These are phyloP conservation scores for Galemys pyrenaicus DNA, from an alignment of 2,113 vertebrate species.

Conservation along the genomic window DNA sequence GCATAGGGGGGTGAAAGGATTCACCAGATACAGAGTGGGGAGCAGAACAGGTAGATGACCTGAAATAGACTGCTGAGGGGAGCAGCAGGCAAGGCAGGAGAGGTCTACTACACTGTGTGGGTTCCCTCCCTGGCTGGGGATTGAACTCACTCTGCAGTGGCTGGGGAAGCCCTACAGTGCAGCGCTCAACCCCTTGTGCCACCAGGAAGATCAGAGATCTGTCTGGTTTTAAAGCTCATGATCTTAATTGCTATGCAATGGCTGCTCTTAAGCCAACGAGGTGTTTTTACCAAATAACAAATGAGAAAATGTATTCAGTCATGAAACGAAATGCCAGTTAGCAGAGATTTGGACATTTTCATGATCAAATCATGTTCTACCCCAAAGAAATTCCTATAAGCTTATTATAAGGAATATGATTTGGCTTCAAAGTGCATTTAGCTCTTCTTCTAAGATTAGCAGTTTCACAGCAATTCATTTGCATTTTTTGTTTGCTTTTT, in stretches of 20 bases:
- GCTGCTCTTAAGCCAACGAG: background rate
- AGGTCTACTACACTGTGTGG: too few relatives aligned
- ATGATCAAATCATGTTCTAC: conserved; percentile 2
- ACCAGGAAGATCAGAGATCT: too few relatives aligned
- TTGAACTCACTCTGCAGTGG: too few relatives aligned
- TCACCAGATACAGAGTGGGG: too few relatives aligned
- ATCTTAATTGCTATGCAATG: background rate
- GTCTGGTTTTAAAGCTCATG: background rate
- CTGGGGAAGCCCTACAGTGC: too few relatives aligned
- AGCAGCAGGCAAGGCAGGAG: too few relatives aligned
- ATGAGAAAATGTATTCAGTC: background rate
- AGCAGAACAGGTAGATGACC: too few relatives aligned
- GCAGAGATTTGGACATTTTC: background rate
- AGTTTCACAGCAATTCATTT: background rate
- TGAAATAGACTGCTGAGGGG: too few relatives aligned
- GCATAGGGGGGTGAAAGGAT: too few relatives aligned
- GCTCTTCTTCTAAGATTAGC: background rate
- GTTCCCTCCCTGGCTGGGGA: too few relatives aligned
- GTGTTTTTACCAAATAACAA: background rate
- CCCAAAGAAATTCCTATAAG: background rate
- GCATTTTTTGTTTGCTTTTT: background rate
- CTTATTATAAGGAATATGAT: background rate
- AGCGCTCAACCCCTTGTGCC: too few relatives aligned
- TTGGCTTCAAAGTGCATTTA: background rate
- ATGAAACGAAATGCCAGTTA: background rate